Evolutionary conservation across 2,797 vertebrate species (phyloP).

Genomic region (Gambelia wislizenii): DNA sequence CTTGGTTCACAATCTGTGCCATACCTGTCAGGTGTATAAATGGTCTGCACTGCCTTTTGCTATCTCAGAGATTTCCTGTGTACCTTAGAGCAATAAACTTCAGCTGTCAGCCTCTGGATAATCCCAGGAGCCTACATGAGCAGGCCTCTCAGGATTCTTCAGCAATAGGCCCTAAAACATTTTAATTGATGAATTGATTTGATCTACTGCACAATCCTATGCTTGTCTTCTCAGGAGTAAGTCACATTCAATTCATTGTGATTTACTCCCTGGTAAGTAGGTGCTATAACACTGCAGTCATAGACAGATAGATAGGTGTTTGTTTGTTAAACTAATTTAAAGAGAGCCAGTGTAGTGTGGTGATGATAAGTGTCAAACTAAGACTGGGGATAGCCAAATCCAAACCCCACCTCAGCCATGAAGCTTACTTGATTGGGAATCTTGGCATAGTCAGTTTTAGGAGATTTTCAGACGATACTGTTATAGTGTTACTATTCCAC

Average conservation of each 20-base stretch:
- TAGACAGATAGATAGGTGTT: too few relatives aligned
- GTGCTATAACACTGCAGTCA: not conserved
- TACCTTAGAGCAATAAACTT: not conserved
- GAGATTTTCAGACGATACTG: too few relatives aligned
- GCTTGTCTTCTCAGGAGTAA: not conserved
- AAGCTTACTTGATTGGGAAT: not conserved
- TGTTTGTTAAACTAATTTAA: not conserved
- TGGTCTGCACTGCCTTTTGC: not conserved
- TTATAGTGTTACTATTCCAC: too few relatives aligned
- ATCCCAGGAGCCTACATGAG: not conserved
- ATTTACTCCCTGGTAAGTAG: not conserved
- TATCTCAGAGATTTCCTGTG: not conserved
- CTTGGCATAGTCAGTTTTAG: not conserved
- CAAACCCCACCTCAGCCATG: not conserved
- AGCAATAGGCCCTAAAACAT: not conserved
- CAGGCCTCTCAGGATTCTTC: too few relatives aligned
- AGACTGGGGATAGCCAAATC: not conserved
- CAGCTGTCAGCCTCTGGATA: not conserved
- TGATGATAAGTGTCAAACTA: not conserved
- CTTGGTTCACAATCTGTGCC: not conserved
- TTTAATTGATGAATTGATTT: not conserved
- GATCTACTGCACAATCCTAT: not conserved
- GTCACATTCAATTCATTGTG: not conserved
- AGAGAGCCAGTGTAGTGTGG: not conserved
- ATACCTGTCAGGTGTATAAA: not conserved